Evolutionary conservation across 2,113 vertebrate species (phyloP), one percentile per base, ranked within the genome.

Genomic region (Rhinopomastus cyanomelas): DNA sequence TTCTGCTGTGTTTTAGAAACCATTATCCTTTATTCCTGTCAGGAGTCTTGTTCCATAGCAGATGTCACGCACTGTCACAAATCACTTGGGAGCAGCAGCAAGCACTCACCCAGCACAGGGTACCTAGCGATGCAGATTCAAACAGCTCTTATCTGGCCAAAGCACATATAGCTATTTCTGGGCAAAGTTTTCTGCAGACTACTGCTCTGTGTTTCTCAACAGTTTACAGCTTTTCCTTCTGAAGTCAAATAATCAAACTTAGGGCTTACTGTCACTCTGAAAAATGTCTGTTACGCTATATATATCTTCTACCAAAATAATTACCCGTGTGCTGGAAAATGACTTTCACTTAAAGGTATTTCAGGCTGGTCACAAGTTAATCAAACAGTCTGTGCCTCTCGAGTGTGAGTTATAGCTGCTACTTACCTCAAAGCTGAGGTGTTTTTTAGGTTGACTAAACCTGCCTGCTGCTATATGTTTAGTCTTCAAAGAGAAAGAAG

Each of bases 211-310:
- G 25, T 94, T 96, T 91, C 19, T 59, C 60, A 64, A 46, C 23
- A 72, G 49, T 69, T 88, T 86, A 80, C 57, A 81, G 19, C 27
- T 36, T 88, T 68, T 75, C 66, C 75, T 95, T 92, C 83, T 89
- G 86, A 94, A 90, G 79, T 81, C 13, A 84, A 61, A 81, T 82
- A 67, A 57, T 72, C 74, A 86, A 68, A 67, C 17, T 34, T 37
- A 16, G 29, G 23, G 20, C 27, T 93, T 93, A 92, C 27, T 56
- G 27, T 12, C 46, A 60, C 16, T 60, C 72, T 78, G 69, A 94
- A 88, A 90, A 91, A 89, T 34, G 7, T 34, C 44, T 81, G 42
- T 87, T 90, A n/a, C 46, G 42, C 30, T 82, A 34, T 42, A 60
- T n/a, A 36, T 78, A 42, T 57, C 25, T 72, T 57, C n/a, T 39